Base-by-base conservation (phyloP, 2,797 vertebrate genomes). In the Jordanella pulchra region DNA sequence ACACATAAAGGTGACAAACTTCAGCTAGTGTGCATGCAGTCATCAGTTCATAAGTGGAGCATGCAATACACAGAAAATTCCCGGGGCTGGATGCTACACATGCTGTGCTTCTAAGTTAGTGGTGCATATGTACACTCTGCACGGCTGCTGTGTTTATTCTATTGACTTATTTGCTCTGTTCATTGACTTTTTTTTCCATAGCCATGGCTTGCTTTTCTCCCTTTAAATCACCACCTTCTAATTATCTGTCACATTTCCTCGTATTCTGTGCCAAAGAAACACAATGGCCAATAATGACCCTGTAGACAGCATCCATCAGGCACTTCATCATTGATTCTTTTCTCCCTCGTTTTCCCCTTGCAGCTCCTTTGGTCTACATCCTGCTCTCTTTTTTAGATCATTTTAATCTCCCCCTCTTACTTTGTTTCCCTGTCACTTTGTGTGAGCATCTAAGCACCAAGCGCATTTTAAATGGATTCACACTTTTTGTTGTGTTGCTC, bases 201-300 rank as follows among this genome's bases (percentile, higher is more conserved):
- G 92, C 90, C 81, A 84, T 84, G 89, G 86, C 87, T 90, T 84
- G 85, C 87, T 89, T 91, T 91, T 90, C 85, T 86, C 83, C 87
- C 76, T 91, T 93, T 94, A 94, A 93, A 94, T 94, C 94, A 92
- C 93, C 93, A 91, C 90, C 93, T 93, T 88, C 93, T 95, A 95
- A 95, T 95, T 95, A 94, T 94, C 93, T 93, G 94, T 94, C 93
- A 95, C 93, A 92, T 93, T 93, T 94, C 91, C 91, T 94, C 91
- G 92, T 86, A 89, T 93, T 89, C 93, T 88, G 87, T 91, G 91
- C 91, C 89, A 92, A 89, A 93, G 93, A 94, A 92, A 94, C 93
- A 93, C 92, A 94, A 93, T 94, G 93, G 91, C 92, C 81, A 86
- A 94, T 93, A 94, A 94, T 94, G 94, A 94, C 93, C 93, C 91